phyloP scores from a whole-genome alignment of 2,113 vertebrate genomes.

The Lampris megalopsis region DNA sequence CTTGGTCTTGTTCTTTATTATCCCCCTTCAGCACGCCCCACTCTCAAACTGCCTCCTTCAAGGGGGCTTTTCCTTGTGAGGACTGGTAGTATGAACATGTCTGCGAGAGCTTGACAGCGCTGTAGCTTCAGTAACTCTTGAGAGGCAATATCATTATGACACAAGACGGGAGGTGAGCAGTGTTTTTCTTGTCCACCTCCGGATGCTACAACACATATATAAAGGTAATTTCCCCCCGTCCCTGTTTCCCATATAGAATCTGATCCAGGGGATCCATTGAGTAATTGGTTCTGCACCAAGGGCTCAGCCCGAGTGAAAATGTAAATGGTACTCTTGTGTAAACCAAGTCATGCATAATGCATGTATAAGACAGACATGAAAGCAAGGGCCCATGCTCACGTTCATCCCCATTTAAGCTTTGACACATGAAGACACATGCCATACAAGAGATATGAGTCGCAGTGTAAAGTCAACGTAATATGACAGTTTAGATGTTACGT shows the following conservation, averaged over 20 bases:
- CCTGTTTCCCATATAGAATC: neutral
- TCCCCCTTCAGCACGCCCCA: neutral
- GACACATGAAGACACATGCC: neutral
- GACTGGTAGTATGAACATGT: neutral
- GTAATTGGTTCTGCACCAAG: constrained; percentile 66
- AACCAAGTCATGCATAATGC: constrained; percentile 56
- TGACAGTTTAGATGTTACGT: constrained; percentile 9
- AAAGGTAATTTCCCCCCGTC: neutral
- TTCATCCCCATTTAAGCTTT: neutral
- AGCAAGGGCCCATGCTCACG: constrained; percentile 16
- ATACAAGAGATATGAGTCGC: neutral
- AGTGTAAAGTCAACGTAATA: neutral
- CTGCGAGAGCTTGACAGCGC: neutral
- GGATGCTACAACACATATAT: neutral
- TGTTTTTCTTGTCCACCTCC: no score
- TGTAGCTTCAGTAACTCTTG: neutral
- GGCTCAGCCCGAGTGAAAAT: constrained; percentile 52
- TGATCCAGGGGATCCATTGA: constrained; percentile 22
- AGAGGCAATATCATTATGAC: neutral
- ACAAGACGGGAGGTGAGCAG: neutral
- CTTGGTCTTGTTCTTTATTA: neutral
- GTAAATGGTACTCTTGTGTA: constrained; percentile 49
- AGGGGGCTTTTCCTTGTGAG: neutral
- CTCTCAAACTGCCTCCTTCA: neutral
- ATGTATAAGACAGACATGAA: constrained; percentile 44